Conservation (phyloP, 1,140 invertebrate genomes). For the Drosophila kurseongensis region DNA sequence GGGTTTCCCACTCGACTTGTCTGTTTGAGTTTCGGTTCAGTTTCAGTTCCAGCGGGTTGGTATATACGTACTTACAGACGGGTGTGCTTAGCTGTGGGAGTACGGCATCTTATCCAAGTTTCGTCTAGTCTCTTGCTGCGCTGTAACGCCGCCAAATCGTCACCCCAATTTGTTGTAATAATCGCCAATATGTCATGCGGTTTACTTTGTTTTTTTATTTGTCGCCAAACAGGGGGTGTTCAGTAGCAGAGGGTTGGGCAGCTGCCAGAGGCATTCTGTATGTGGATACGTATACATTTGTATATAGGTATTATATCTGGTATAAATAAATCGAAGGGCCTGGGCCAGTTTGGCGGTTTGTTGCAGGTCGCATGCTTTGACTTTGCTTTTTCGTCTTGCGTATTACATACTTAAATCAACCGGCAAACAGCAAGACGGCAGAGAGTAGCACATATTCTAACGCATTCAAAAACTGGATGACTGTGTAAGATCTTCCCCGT, state of each 20-base stretch:
- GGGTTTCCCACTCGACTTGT: conserved; percentile 5
- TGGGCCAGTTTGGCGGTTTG: conserved; percentile 57
- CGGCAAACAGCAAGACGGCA: conserved; percentile 12
- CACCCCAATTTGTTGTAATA: conserved; percentile 82
- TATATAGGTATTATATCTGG: conserved; percentile 37
- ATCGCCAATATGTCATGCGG: conserved; percentile 80
- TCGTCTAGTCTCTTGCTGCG: conserved; percentile 48
- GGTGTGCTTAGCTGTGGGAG: conserved; percentile 12
- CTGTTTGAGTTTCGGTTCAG: conserved; percentile 67
- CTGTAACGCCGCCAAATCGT: conserved; percentile 65
- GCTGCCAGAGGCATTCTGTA: conserved; percentile 12
- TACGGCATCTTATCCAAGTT: conserved; percentile 54
- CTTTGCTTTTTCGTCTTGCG: conserved; percentile 60
- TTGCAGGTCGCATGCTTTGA: conserved; percentile 52
- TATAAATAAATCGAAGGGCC: conserved; percentile 75
- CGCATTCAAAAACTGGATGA: background rate
- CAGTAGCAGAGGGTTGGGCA: conserved; percentile 16
- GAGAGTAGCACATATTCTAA: background rate
- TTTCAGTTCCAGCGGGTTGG: conserved; percentile 17
- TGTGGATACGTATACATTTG: conserved; percentile 1
- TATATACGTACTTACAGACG: conserved; percentile 8
- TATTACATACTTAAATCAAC: conserved; percentile 37
- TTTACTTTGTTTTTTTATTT: conserved; percentile 67
- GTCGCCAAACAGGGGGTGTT: conserved; percentile 27
- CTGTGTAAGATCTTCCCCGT: background rate